Evolutionary conservation across 2,113 vertebrate genomes (phyloP), one percentile per base, ranked within the genome.

Genomic region (Hippocampus comes): DNA sequence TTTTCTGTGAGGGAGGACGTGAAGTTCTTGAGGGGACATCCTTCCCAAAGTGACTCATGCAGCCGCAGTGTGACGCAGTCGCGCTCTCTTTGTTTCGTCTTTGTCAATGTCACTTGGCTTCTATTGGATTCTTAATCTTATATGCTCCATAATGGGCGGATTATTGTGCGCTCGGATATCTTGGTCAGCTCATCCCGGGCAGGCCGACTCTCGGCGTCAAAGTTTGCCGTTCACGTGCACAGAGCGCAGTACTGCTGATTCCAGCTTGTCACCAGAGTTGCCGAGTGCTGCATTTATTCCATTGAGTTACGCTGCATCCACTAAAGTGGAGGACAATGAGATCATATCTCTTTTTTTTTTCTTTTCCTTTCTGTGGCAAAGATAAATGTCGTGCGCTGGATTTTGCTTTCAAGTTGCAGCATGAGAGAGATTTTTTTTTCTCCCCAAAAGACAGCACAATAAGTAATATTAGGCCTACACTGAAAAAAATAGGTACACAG

Each of bases 101-200:
- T 66, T 66, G 64, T 66, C 64, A 66, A 66, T 66, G 64, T 66
- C 64, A 66, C 63, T 65, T 23, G 21, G 12, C 63, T 65, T 43
- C 63, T 65, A 46, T 48, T 66, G 64, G 64, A 48, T 66, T 48
- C 43, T 48, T 66, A 66, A 66, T 66, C 64, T 66, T 43, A 48
- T 48, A 66, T 66, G 64, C 64, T 48, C 64, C 23, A 27, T 66
- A 48, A 48, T 48, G 64, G 64, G 64, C 42, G 64, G 64, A 66
- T 48, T 66, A 66, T 66, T 66, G 64, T 10, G 64, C 64, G n/a
- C 42, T 15, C 5, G 27, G 42, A 66, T 48, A 48, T 48, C 64
- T 66, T 48, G 43, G 64, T 66, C 42, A 48, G 64, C 64, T 66
- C 64, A 48, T n/a, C 43, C 42, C 64, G 64, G 34, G 34, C 34